Conservation (phyloP, 1,140 invertebrate genomes). For the Leptoteleia sp. region DNA sequence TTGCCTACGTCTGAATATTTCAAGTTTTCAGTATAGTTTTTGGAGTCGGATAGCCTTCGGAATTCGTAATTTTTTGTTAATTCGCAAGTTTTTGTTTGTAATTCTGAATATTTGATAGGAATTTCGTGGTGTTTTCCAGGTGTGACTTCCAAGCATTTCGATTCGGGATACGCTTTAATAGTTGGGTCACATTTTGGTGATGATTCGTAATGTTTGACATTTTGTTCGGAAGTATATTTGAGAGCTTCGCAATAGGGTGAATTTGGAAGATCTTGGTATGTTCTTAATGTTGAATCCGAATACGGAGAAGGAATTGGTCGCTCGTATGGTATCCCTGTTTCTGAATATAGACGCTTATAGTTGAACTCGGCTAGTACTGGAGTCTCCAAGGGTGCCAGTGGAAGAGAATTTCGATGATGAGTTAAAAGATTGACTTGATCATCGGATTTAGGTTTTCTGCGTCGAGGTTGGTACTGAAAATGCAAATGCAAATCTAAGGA, state of each 20-base stretch:
- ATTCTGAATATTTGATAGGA: slow-evolving; percentile 68
- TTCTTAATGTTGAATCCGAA: slow-evolving; percentile 61
- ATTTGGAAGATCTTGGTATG: slow-evolving; percentile 69
- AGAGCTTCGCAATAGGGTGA: slow-evolving; percentile 57
- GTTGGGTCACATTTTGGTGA: slow-evolving; percentile 67
- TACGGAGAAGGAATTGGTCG: slow-evolving; percentile 66
- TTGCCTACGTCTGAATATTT: slow-evolving; percentile 70
- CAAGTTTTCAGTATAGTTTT: slow-evolving; percentile 67
- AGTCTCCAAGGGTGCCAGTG: slow-evolving; percentile 47
- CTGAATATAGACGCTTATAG: slow-evolving; percentile 72
- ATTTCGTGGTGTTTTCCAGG: slow-evolving; percentile 53
- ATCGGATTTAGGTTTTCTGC: slow-evolving; percentile 77
- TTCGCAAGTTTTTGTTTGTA: slow-evolving; percentile 71
- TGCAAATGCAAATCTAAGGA: no score
- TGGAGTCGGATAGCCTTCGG: slow-evolving; percentile 72
- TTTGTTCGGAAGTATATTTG: slow-evolving; percentile 70
- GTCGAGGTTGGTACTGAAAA: slow-evolving; percentile 78
- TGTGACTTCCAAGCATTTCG: slow-evolving; percentile 62
- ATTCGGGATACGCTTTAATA: slow-evolving; percentile 68
- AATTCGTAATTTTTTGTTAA: slow-evolving; percentile 65
- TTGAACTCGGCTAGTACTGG: slow-evolving; percentile 71
- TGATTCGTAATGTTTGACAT: slow-evolving; percentile 64
- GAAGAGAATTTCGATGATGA: slow-evolving; percentile 65
- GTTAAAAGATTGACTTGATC: slow-evolving; percentile 73
- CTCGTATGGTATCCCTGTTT: slow-evolving; percentile 71